Evolutionary conservation across 1,140 invertebrate species (phyloP).

Genomic region (Drosophila aff.): DNA sequence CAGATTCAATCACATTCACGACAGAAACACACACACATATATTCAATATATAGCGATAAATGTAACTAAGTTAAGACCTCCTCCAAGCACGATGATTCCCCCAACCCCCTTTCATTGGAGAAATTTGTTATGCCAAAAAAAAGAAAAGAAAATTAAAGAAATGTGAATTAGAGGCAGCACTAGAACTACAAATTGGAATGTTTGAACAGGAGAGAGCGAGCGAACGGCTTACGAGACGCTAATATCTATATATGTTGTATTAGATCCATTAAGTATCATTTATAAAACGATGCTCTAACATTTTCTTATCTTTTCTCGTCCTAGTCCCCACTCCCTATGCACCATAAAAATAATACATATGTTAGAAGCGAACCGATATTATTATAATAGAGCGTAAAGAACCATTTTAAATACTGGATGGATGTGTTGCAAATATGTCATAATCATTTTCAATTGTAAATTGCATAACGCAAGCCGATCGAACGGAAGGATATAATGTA

Average conservation of each 20-base stretch:
- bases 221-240: conserved; percentile 74
- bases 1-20: conserved; percentile 46
- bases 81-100: conserved; percentile 38
- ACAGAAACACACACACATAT: conserved; percentile 43
- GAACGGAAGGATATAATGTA: conserved; percentile 61
- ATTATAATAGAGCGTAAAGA: conserved; percentile 59
- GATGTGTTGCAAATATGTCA: conserved; percentile 58
- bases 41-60: conserved; percentile 61
- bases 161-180: conserved; percentile 17
- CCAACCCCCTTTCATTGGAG: conserved; percentile 32
- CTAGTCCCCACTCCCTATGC: conserved; percentile 17
- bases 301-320: conserved; percentile 43
- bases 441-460: conserved; percentile 71
- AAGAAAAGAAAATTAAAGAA: neutral
- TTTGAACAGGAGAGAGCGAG: conserved; percentile 22
- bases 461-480: conserved; percentile 55
- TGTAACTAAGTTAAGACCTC: conserved; percentile 68
- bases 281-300: conserved; percentile 55
- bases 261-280: conserved; percentile 69
- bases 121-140: conserved; percentile 71
- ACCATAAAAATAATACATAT: conserved; percentile 45
- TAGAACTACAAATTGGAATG: conserved; percentile 26
- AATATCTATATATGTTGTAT: conserved; percentile 78
- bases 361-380: conserved; percentile 75
- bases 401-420: conserved; percentile 53